Percentiles rank a stretch among this genome's conserved stretches.
Evolutionary conservation across 2,797 vertebrate genomes (phyloP).

Genomic region (Epinephelus coioides): DNA sequence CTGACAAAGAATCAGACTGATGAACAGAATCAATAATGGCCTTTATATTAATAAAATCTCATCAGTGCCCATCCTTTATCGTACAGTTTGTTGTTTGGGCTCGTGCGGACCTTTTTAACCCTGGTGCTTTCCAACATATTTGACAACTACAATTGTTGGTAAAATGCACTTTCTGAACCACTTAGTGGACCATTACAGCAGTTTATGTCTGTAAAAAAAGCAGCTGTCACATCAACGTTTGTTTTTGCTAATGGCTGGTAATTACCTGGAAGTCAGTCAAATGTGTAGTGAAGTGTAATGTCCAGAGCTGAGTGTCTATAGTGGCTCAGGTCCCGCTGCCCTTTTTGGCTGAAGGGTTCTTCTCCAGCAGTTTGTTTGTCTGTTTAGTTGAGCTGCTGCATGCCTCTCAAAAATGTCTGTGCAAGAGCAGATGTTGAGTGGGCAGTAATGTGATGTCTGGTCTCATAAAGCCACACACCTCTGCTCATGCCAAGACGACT

Average conservation of each 20-base stretch:
- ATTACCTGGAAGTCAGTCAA: constrained; percentile 27
- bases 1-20: too few relatives aligned
- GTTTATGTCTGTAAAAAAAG: background rate
- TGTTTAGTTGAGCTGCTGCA: constrained; percentile 15
- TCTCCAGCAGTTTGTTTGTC: background rate
- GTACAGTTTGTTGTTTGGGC: constrained; percentile 28
- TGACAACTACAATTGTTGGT: constrained; percentile 6
- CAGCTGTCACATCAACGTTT: constrained; percentile 2
- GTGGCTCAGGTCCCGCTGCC: background rate
- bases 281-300: constrained; percentile 1
- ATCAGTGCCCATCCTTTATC: background rate
- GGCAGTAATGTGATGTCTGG: constrained; percentile 35
- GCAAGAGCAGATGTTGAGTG: constrained; percentile 46
- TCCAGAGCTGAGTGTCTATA: constrained; percentile 3
- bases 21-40: too few relatives aligned
- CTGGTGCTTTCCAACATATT: background rate
- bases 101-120: constrained; percentile 19
- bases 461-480: constrained; percentile 41
- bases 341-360: constrained; percentile 9
- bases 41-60: too few relatives aligned
- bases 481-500: constrained; percentile 32
- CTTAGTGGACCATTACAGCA: constrained; percentile 7
- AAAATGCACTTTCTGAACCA: constrained; percentile 18
- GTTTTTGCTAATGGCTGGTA: constrained; percentile 14
- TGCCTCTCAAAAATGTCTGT: constrained; percentile 26